phyloP scores from a whole-genome alignment of 2,113 vertebrate species.

The Numenius arquata region DNA sequence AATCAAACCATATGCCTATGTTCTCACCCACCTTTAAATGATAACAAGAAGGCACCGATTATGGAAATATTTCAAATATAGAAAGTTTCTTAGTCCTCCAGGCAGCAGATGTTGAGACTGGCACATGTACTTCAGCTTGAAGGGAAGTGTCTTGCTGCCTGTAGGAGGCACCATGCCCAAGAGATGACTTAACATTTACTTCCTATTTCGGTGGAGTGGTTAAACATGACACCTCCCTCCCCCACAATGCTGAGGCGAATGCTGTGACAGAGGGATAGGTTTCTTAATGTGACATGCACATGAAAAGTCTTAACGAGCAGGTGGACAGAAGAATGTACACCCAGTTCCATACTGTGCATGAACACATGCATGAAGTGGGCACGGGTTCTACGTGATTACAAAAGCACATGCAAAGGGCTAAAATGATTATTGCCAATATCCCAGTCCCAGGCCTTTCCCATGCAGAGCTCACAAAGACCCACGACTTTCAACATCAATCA shows the following conservation, averaged over 20 bases:
- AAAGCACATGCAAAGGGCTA: background rate
- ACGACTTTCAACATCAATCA: background rate
- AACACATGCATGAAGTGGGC: background rate
- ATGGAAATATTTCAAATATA: background rate
- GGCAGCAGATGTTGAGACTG: background rate
- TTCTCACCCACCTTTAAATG: background rate
- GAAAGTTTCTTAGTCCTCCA: background rate
- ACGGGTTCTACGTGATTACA: background rate
- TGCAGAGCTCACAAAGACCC: background rate
- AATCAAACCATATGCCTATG: background rate
- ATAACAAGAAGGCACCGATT: background rate
- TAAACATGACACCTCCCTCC: background rate
- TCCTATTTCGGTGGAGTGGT: background rate
- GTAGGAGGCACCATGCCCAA: background rate
- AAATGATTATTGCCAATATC: background rate
- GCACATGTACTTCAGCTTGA: background rate
- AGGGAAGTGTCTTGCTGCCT: background rate
- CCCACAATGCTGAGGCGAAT: background rate
- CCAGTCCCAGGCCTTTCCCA: background rate
- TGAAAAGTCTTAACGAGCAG: background rate
- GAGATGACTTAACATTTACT: background rate
- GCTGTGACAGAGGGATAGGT: background rate
- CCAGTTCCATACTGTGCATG: background rate
- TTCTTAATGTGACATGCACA: background rate
- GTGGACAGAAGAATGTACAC: background rate